A percentile compares a stretch with the other conserved stretches of the same genome.
Conservation (phyloP, 2,113 vertebrate genomes). For the Patagioenas fasciata region DNA sequence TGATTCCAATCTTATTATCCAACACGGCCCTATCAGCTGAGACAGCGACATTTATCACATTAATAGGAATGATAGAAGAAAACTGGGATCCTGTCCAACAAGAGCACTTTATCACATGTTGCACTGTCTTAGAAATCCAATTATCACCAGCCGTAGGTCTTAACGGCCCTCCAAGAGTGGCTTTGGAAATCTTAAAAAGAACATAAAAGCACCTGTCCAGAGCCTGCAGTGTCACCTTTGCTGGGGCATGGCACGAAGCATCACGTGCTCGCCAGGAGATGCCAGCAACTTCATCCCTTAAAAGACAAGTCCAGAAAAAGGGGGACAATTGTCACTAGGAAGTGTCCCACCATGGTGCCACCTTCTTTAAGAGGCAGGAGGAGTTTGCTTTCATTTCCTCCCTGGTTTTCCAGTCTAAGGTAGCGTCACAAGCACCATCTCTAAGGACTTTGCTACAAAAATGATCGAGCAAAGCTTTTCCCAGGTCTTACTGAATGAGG, state of each 20-base stretch:
- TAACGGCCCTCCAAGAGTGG: slow-evolving; percentile 71
- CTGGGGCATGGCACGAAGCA: neutral
- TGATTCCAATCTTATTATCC: slow-evolving; percentile 81
- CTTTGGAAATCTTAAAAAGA: slow-evolving; percentile 72
- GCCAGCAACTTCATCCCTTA: neutral
- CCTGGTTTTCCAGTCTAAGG: too few relatives aligned
- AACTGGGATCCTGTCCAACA: slow-evolving; percentile 79
- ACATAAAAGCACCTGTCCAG: slow-evolving; percentile 42
- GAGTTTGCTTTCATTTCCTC: too few relatives aligned
- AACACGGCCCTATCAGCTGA: slow-evolving; percentile 76
- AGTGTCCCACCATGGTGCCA: neutral
- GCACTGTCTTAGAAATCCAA: slow-evolving; percentile 82
- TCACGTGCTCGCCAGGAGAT: neutral
- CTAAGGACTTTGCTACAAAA: neutral
- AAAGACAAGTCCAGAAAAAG: neutral
- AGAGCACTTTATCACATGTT: slow-evolving; percentile 79
- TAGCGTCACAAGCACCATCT: too few relatives aligned
- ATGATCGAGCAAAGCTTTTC: neutral
- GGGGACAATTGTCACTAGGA: neutral
- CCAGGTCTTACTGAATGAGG: neutral
- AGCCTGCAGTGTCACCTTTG: neutral
- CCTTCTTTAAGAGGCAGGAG: neutral
- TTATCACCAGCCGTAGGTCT: slow-evolving; percentile 79
- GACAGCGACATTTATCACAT: slow-evolving; percentile 83
- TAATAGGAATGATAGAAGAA: slow-evolving; percentile 81